Evolutionary conservation across 2,797 vertebrate species (phyloP).

Genomic region (Brachymystax lenok): DNA sequence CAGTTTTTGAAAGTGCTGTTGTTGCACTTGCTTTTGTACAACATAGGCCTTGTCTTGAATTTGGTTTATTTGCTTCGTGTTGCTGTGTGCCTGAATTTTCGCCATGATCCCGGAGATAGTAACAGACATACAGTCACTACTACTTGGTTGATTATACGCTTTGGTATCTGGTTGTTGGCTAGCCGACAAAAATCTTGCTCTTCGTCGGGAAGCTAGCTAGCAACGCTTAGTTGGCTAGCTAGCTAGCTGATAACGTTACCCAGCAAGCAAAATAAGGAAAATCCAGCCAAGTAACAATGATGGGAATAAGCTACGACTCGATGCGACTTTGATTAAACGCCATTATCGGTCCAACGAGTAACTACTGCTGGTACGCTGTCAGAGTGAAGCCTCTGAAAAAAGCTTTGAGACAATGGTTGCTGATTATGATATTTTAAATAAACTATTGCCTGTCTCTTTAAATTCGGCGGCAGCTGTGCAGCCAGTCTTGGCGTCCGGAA

Average conservation of each 20-base stretch:
- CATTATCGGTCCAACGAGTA: slow-evolving; percentile 38
- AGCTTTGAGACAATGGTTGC: slow-evolving; percentile 73
- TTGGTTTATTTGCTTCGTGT: slow-evolving; percentile 82
- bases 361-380: slow-evolving; percentile 23
- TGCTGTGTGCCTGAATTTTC: slow-evolving; percentile 84
- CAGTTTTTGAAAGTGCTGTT: slow-evolving; percentile 87
- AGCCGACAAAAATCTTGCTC: slow-evolving; percentile 72
- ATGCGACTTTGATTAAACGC: slow-evolving; percentile 61
- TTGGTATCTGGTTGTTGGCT: slow-evolving; percentile 72
- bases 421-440: slow-evolving; percentile 76
- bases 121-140: slow-evolving; percentile 33
- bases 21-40: slow-evolving; percentile 84
- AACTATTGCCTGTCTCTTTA: slow-evolving; percentile 83
- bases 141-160: slow-evolving; percentile 72
- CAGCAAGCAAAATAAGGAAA: slow-evolving; percentile 62
- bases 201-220: slow-evolving; percentile 69
- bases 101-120: slow-evolving; percentile 80
- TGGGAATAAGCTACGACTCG: slow-evolving; percentile 64
- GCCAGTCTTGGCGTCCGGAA: slow-evolving; percentile 77
- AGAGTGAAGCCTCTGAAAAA: slow-evolving; percentile 52
- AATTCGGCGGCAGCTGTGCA: slow-evolving; percentile 82
- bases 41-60: slow-evolving; percentile 83
- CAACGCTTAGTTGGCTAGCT: slow-evolving; percentile 57
- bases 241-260: not conserved
- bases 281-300: slow-evolving; percentile 54